Base-by-base conservation (phyloP, 1,140 invertebrate genomes). In the Cardiocondyla obscurior region DNA sequence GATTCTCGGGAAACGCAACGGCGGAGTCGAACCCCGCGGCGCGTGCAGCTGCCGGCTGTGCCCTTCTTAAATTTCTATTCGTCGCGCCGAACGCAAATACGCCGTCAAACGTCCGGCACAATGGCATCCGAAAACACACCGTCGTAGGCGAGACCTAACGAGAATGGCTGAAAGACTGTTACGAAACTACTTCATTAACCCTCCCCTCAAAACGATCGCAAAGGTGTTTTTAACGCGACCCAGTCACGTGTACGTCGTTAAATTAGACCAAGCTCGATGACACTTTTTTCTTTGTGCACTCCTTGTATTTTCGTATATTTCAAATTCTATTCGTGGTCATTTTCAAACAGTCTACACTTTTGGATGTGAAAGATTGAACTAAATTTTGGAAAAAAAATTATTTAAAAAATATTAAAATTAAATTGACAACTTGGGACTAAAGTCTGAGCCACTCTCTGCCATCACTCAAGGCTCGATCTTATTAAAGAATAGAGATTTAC, bases 131-230 rank as follows among this genome's bases (percentile, higher is more conserved):
- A 88, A 92, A 90, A 87, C 88, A 90, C 81, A 85, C 67, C 60
- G 60, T 74, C 86, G 79, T 72, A 81, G 81, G 83, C 88, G 85
- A 88, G 28, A 12, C 84, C 83, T 53, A 65, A 74, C 87, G 85
- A 88, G 86, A 82, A 86, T 87, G 87, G 90, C 87, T 90, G 90
- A 77, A 86, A 87, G 86, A 90, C 88, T 91, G 90, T 91, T 86
- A 84, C 91, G 88, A 87, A 91, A 92, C 91, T 87, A 92, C 91
- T 92, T 92, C 90, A 91, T 92, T 92, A 92, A 90, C 88, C 62
- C 82, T 73, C 82, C 33, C 0, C 28, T 5, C 28, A 12, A 53
- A 79, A 69, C 1, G 22, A 3, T 16, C 16, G 16, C 60, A 33
- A 22, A 16, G 30, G 4, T 57, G 33, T 44, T 36, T 44, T 36